Percentiles rank a stretch among this genome's conserved stretches.
Conservation (phyloP, 2,888 invertebrate species). For the Limnephilus marmoratus region DNA sequence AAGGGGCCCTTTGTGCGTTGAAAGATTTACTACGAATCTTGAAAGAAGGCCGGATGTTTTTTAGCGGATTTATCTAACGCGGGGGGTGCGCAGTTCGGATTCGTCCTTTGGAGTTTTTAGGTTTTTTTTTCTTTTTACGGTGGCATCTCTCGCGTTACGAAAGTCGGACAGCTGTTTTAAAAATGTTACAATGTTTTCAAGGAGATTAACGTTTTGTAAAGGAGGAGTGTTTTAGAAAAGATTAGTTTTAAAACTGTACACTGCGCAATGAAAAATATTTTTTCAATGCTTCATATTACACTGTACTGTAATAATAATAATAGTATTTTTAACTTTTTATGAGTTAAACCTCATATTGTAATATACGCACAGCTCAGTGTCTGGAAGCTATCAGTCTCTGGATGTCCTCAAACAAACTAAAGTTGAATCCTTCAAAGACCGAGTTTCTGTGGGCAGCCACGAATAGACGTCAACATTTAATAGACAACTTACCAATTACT, state of each 20-base stretch:
- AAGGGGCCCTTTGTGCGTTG: constrained; percentile 58
- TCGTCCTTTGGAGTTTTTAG: constrained; percentile 14
- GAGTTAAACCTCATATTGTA: too few relatives aligned
- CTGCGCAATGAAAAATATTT: neutral
- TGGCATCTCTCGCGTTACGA: neutral
- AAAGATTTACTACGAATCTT: constrained; percentile 59
- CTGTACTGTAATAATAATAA: neutral
- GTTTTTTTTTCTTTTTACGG: neutral
- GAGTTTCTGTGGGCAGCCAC: too few relatives aligned
- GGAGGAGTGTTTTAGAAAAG: neutral
- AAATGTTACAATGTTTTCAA: neutral
- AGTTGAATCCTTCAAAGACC: too few relatives aligned
- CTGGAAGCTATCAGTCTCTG: too few relatives aligned
- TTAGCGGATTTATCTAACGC: constrained; percentile 50
- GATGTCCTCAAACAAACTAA: too few relatives aligned
- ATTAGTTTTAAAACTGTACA: neutral
- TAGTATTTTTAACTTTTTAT: too few relatives aligned
- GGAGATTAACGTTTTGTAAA: neutral
- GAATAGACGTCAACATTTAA: too few relatives aligned
- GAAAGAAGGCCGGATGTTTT: constrained; percentile 47
- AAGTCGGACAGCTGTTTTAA: constrained; percentile 25
- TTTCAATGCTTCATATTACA: neutral
- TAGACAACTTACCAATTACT: too few relatives aligned
- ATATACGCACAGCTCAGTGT: too few relatives aligned
- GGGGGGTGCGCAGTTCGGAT: constrained; percentile 38